Conservation (phyloP, 2,797 vertebrate genomes). For the Stomatorhinus walkeri region DNA sequence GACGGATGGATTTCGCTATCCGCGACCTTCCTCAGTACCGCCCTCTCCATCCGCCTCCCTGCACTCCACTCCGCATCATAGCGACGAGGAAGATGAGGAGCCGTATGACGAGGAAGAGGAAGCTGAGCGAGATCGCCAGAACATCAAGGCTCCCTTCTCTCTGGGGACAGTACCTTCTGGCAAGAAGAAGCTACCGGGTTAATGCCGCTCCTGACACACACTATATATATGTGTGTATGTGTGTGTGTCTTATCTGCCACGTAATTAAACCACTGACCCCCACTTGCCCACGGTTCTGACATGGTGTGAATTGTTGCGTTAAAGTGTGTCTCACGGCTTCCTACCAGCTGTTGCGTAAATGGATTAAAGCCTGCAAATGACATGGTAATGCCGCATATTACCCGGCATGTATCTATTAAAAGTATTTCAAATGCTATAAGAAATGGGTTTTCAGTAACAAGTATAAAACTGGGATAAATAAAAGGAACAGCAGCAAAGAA, state of each 20-base stretch:
- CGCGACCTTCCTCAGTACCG: constrained; percentile 81
- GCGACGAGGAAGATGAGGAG: constrained; percentile 62
- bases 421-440: background rate
- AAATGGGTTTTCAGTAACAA: background rate
- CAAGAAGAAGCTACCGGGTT: constrained; percentile 68
- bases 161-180: constrained; percentile 49
- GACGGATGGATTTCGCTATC: constrained; percentile 83
- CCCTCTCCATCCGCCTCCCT: constrained; percentile 80
- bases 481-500: background rate
- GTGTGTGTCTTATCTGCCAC: background rate
- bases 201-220: constrained; percentile 61
- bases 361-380: background rate
- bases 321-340: background rate
- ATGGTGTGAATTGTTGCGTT: background rate
- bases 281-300: background rate
- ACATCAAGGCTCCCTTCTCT: constrained; percentile 78
- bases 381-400: background rate
- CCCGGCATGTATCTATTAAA: background rate
- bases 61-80: constrained; percentile 83
- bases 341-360: background rate
- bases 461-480: background rate
- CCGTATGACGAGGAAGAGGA: constrained; percentile 70
- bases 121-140: constrained; percentile 78
- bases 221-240: too few relatives aligned
- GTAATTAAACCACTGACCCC: background rate